Percentiles rank a stretch among this genome's conserved stretches.
These are phyloP conservation scores for Gobionotothen gibberifrons DNA, from an alignment of 2,797 vertebrate species.

Conservation along the genomic window DNA sequence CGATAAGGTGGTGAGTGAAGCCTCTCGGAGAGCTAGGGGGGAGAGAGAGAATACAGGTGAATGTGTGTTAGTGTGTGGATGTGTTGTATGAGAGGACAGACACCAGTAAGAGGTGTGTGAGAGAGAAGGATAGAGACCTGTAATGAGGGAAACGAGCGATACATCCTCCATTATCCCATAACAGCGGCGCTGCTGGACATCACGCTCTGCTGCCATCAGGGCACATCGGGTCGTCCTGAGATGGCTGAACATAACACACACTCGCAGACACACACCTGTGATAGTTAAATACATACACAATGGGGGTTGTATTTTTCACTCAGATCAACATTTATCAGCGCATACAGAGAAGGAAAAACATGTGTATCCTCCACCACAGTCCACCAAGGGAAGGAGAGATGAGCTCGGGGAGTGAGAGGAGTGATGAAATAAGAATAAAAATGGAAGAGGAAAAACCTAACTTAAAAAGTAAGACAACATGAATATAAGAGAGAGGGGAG, in stretches of 20 bases:
- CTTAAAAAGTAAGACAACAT: constrained; percentile 56
- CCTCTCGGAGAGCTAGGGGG: constrained; percentile 39
- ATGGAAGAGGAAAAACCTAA: constrained; percentile 57
- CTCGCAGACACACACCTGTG: constrained; percentile 21
- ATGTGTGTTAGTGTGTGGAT: constrained; percentile 1
- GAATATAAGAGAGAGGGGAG: constrained; percentile 63
- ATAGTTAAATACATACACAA: constrained; percentile 8
- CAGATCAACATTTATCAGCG: constrained; percentile 62
- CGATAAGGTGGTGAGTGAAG: constrained; percentile 67
- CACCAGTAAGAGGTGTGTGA: constrained; percentile 21
- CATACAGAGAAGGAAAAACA: constrained; percentile 40
- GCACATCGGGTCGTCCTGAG: constrained; percentile 42
- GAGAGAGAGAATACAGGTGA: constrained; percentile 31
- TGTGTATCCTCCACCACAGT: constrained; percentile 43
- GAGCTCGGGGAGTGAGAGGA: constrained; percentile 40
- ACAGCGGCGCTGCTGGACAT: constrained; percentile 30
- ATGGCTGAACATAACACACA: constrained; percentile 16
- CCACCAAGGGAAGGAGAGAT: constrained; percentile 28
- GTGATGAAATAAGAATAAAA: constrained; percentile 72
- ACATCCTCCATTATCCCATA: constrained; percentile 66
- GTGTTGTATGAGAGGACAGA: constrained; percentile 3
- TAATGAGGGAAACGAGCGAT: constrained; percentile 58
- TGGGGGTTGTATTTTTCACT: constrained; percentile 29
- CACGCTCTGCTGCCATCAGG: constrained; percentile 29
- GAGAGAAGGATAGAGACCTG: constrained; percentile 37